Evolutionary conservation across 2,888 invertebrate species (phyloP).

Genomic region (Cantharis flavilabris): DNA sequence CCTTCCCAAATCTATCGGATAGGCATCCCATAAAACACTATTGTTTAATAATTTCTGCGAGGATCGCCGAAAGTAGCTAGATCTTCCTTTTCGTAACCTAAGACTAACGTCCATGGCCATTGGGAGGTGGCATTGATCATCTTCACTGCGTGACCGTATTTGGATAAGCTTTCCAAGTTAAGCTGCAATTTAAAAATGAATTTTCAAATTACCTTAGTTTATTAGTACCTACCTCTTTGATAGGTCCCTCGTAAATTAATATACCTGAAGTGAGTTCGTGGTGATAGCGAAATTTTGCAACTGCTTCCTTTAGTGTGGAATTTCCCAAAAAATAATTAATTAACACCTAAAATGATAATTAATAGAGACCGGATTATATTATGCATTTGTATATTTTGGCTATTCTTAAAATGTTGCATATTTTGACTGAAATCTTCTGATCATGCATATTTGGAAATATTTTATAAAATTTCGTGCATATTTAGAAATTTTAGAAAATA

Average conservation of each 20-base stretch:
- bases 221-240: neutral
- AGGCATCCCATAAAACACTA: too few relatives aligned
- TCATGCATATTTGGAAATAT: too few relatives aligned
- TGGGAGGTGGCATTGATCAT: neutral
- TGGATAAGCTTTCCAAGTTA: neutral
- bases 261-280: neutral
- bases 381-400: too few relatives aligned
- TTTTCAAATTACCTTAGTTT: neutral
- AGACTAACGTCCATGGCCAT: neutral
- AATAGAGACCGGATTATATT: too few relatives aligned
- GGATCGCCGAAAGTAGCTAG: neutral
- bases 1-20: too few relatives aligned
- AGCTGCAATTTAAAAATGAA: neutral
- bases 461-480: too few relatives aligned
- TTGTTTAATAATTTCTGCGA: neutral
- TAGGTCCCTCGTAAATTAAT: neutral
- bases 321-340: slow-evolving; percentile 1
- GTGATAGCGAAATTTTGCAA: neutral
- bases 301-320: neutral
- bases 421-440: too few relatives aligned
- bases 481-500: too few relatives aligned
- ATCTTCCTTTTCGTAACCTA: neutral
- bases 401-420: too few relatives aligned
- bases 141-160: neutral
- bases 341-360: neutral